Conservation (phyloP, 2,888 invertebrate species). For the Eupelmus urozonus region DNA sequence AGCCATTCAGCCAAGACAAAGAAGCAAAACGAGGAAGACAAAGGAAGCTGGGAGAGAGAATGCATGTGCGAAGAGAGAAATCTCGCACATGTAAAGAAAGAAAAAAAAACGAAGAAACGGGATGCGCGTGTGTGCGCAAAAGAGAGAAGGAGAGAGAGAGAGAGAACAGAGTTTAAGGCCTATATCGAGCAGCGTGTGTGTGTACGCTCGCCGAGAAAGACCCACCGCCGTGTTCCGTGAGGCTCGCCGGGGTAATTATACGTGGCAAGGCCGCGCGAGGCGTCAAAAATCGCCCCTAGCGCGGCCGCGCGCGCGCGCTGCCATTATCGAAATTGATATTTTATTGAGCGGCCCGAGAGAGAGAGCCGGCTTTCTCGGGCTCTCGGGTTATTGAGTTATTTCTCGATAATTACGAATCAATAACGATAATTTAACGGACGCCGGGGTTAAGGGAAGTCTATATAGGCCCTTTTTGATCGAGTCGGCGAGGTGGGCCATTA, state of each 20-base stretch:
- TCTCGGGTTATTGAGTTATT: conserved; percentile 73
- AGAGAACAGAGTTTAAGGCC: conserved; percentile 50
- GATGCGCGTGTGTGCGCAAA: conserved; percentile 1
- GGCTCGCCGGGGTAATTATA: conserved; percentile 65
- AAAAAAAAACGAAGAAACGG: neutral
- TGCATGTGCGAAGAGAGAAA: conserved; percentile 41
- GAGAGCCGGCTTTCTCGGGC: too few relatives aligned
- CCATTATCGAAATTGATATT: conserved; percentile 76
- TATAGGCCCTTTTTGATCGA: conserved; percentile 56
- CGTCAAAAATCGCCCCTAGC: conserved; percentile 74
- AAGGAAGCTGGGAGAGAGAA: conserved; percentile 58
- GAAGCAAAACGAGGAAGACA: conserved; percentile 58
- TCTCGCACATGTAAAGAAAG: neutral
- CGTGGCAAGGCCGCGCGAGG: conserved; percentile 67
- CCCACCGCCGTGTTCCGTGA: conserved; percentile 77
- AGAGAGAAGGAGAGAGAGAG: neutral
- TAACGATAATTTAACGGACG: conserved; percentile 70
- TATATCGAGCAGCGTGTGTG: conserved; percentile 31
- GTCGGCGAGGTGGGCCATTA: conserved; percentile 27
- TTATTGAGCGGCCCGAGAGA: conserved; percentile 71
- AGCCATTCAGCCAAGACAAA: conserved; percentile 32
- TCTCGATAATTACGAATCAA: conserved; percentile 73
- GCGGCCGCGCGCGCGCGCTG: conserved; percentile 55
- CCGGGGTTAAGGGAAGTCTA: conserved; percentile 47
- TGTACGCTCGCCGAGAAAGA: too few relatives aligned